Conservation (phyloP, 2,888 invertebrate species). For the Pheosia gnoma region DNA sequence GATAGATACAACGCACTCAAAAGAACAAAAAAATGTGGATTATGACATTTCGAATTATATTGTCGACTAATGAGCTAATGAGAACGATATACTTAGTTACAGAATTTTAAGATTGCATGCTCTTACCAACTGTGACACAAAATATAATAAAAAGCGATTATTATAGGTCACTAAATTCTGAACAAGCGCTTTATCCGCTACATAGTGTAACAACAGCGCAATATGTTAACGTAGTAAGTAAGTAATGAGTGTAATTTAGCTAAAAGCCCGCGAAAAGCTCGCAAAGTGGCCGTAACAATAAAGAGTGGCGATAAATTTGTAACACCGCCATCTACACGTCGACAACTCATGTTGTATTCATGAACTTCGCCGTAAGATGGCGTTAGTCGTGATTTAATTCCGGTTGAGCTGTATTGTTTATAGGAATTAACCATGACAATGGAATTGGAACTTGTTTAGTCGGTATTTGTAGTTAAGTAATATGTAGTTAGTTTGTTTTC, state of each 20-base stretch:
- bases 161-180: neutral
- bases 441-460: neutral
- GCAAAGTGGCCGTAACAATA: conserved; percentile 68
- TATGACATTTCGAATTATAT: too few species aligned
- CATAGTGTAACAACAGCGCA: conserved; percentile 25
- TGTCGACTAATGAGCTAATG: too few species aligned
- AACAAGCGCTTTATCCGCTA: conserved; percentile 32
- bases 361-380: conserved; percentile 69
- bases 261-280: conserved; percentile 70
- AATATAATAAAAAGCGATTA: too few species aligned
- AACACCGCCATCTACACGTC: conserved; percentile 67
- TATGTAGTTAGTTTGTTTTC: too few species aligned
- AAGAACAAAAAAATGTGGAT: too few species aligned
- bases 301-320: conserved; percentile 66
- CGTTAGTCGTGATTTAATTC: conserved; percentile 76
- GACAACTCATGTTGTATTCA: conserved; percentile 70
- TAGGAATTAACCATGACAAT: neutral
- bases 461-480: too few species aligned
- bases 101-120: too few species aligned
- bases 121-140: too few species aligned
- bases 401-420: conserved; percentile 13
- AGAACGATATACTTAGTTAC: too few species aligned
- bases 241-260: conserved; percentile 71
- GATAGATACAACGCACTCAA: too few species aligned
- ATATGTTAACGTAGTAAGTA: conserved; percentile 61